A percentile compares a stretch with the other conserved stretches of the same genome.
Evolutionary conservation across 2,113 vertebrate species (phyloP).

Genomic region (Festucalex cinctus): DNA sequence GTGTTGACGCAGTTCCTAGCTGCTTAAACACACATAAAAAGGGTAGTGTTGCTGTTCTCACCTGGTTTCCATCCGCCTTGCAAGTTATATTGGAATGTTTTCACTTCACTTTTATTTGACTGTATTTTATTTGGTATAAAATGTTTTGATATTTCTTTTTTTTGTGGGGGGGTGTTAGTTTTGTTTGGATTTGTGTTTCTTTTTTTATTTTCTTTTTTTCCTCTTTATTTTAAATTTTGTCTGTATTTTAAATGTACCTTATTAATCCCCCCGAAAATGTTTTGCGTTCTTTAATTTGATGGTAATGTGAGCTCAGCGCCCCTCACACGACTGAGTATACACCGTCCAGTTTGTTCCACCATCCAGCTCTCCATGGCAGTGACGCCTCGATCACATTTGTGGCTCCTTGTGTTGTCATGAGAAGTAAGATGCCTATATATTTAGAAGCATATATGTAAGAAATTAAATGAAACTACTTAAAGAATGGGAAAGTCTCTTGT

Average conservation of each 20-base stretch:
- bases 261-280: neutral
- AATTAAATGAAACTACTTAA: slow-evolving; percentile 44
- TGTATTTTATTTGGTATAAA: slow-evolving; percentile 15
- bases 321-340: slow-evolving; percentile 38
- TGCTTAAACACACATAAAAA: too few species aligned
- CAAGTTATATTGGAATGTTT: slow-evolving; percentile 34
- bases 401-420: slow-evolving; percentile 21
- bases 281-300: neutral
- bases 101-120: slow-evolving; percentile 15
- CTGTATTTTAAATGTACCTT: too few species aligned
- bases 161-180: neutral
- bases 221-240: neutral
- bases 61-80: slow-evolving; percentile 68
- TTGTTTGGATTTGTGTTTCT: neutral
- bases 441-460: neutral
- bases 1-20: too few species aligned
- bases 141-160: neutral
- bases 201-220: neutral
- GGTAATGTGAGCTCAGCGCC: neutral
- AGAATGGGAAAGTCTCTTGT: slow-evolving; percentile 62
- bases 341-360: slow-evolving; percentile 43
- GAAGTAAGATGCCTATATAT: neutral
- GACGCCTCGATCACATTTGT: slow-evolving; percentile 1
- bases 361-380: slow-evolving; percentile 8
- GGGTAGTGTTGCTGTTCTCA: too few species aligned